Evolutionary conservation across 35 echinoderm and acorn worm genomes (phyloP).

Genomic region (Lytechinus variegatus): DNA sequence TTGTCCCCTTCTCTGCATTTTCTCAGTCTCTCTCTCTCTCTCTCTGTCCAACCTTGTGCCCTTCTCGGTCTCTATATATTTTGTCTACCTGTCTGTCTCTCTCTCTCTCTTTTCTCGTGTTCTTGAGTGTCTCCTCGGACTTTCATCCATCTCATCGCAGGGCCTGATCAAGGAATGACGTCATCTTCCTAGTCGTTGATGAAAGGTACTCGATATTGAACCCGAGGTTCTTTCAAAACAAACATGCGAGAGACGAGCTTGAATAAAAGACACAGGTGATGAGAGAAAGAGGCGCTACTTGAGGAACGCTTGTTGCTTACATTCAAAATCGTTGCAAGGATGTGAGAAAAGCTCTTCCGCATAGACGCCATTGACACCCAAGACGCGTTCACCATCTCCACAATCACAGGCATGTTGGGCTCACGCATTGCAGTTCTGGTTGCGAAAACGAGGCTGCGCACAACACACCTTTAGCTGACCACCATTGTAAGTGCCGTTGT

Average conservation of each 20-base stretch:
- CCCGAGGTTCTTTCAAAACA: neutral
- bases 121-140: too few species aligned
- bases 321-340: neutral
- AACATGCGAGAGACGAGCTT: neutral
- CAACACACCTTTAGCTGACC: neutral
- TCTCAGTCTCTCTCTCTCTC: too few species aligned
- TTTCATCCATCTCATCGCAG: neutral
- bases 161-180: neutral
- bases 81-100: too few species aligned
- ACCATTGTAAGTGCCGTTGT: neutral
- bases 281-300: neutral
- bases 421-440: neutral
- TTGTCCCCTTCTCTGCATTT: too few species aligned
- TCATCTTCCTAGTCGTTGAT: neutral
- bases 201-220: neutral
- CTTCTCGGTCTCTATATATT: too few species aligned
- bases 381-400: neutral
- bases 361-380: neutral
- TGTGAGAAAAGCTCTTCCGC: neutral
- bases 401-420: neutral
- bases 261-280: constrained; percentile 3
- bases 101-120: too few species aligned
- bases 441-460: neutral
- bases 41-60: too few species aligned
- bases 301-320: constrained; percentile 1